A percentile compares a stretch with the other conserved stretches of the same genome.
These are phyloP conservation scores for Helicoverpa zea DNA, from an alignment of 1,140 invertebrate species.

Conservation along the genomic window DNA sequence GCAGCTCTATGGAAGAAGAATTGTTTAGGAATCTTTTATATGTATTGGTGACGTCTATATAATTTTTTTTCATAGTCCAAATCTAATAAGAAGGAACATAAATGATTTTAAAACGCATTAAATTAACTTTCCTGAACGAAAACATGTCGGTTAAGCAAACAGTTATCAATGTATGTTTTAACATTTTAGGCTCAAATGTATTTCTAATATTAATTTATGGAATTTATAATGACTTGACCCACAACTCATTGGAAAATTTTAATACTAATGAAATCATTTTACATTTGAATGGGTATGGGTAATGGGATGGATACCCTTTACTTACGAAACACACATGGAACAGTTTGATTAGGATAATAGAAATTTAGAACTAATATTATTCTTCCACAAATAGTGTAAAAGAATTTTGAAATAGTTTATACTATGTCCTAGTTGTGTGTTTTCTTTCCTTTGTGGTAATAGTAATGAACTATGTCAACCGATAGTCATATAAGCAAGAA, in stretches of 20 bases:
- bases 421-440: background rate
- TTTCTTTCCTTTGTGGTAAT: background rate
- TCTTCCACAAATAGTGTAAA: background rate
- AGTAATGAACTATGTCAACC: too few species aligned
- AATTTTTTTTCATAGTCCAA: background rate
- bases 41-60: background rate
- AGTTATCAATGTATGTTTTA: background rate
- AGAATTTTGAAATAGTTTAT: background rate
- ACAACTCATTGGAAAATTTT: constrained; percentile 21
- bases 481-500: too few species aligned
- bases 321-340: background rate
- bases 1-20: background rate
- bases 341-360: constrained; percentile 28
- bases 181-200: background rate
- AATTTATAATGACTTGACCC: constrained; percentile 33
- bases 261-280: constrained; percentile 24
- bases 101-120: too few species aligned
- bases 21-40: background rate
- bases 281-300: constrained; percentile 25
- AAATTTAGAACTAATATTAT: constrained; percentile 9
- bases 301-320: constrained; percentile 8
- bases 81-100: background rate
- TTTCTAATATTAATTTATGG: constrained; percentile 32
- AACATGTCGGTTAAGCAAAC: background rate
- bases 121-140: background rate